phyloP scores from a whole-genome alignment of 2,113 vertebrate species.

The Orientallactaga bullata region DNA sequence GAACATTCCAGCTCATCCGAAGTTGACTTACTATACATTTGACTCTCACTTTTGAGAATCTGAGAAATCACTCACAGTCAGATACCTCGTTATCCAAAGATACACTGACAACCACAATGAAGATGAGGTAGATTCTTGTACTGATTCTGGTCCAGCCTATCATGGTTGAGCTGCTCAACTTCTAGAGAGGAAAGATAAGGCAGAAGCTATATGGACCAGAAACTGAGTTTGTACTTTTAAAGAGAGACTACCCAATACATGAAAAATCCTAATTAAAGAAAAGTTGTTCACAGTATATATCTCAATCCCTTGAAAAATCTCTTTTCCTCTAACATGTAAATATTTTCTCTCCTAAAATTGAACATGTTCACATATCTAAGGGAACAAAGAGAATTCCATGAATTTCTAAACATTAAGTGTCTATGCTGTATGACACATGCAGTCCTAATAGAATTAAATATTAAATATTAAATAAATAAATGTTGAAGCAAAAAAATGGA shows the following conservation, averaged over 20 bases:
- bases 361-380: not conserved
- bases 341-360: conserved; percentile 45
- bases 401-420: conserved; percentile 21
- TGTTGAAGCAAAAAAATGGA: conserved; percentile 60
- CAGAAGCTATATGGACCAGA: conserved; percentile 44
- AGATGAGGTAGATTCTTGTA: conserved; percentile 61
- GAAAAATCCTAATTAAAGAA: conserved; percentile 70
- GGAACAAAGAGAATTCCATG: not conserved
- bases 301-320: not conserved
- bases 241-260: not conserved
- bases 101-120: conserved; percentile 35
- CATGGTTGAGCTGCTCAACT: conserved; percentile 17
- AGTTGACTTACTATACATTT: conserved; percentile 69
- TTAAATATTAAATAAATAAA: conserved; percentile 49
- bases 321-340: conserved; percentile 4
- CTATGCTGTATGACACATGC: not conserved
- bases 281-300: not conserved
- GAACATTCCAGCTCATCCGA: conserved; percentile 70
- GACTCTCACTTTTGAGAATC: conserved; percentile 56
- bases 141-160: conserved; percentile 53
- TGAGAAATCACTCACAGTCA: conserved; percentile 65
- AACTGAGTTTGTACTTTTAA: conserved; percentile 51
- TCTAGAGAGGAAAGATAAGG: conserved; percentile 64
- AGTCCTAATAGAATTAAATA: conserved; percentile 26
- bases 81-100: conserved; percentile 64